Evolutionary conservation across 1,140 invertebrate genomes (phyloP).

Genomic region (Chlorops oryzae): DNA sequence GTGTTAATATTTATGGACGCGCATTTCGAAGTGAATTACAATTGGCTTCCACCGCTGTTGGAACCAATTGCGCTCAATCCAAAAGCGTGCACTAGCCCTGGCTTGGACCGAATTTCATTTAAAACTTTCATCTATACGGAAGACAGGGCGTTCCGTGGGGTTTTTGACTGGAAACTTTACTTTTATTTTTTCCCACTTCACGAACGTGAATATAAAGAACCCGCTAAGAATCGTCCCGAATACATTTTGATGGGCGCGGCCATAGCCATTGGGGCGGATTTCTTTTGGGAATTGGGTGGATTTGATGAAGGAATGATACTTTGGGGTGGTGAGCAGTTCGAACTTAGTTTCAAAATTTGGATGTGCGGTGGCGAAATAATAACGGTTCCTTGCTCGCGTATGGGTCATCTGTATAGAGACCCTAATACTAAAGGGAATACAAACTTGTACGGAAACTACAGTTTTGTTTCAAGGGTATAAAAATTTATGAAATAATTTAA

Average conservation of each 20-base stretch:
- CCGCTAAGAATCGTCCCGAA: conserved; percentile 80
- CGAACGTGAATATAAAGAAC: conserved; percentile 70
- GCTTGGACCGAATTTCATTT: conserved; percentile 57
- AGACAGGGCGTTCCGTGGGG: conserved; percentile 57
- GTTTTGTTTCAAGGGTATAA: conserved; percentile 12
- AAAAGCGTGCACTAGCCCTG: conserved; percentile 79
- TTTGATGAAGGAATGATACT: conserved; percentile 76
- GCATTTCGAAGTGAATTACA: conserved; percentile 81
- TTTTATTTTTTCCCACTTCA: conserved; percentile 90
- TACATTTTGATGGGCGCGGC: conserved; percentile 94
- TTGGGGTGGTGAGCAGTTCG: conserved; percentile 93
- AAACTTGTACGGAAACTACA: conserved; percentile 49
- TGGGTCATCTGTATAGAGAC: conserved; percentile 77
- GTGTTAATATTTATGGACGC: conserved; percentile 90
- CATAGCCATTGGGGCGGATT: conserved; percentile 81
- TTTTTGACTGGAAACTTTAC: conserved; percentile 94
- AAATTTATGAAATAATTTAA: neutral
- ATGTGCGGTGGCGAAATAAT: conserved; percentile 84
- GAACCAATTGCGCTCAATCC: conserved; percentile 65
- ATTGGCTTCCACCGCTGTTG: conserved; percentile 70
- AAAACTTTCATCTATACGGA: conserved; percentile 27
- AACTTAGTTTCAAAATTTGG: conserved; percentile 88
- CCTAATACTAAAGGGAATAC: conserved; percentile 45
- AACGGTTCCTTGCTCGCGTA: conserved; percentile 85
- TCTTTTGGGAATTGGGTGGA: conserved; percentile 93